Evolutionary conservation across 2,797 vertebrate genomes (phyloP).

Genomic region (Nyctalus aviator): DNA sequence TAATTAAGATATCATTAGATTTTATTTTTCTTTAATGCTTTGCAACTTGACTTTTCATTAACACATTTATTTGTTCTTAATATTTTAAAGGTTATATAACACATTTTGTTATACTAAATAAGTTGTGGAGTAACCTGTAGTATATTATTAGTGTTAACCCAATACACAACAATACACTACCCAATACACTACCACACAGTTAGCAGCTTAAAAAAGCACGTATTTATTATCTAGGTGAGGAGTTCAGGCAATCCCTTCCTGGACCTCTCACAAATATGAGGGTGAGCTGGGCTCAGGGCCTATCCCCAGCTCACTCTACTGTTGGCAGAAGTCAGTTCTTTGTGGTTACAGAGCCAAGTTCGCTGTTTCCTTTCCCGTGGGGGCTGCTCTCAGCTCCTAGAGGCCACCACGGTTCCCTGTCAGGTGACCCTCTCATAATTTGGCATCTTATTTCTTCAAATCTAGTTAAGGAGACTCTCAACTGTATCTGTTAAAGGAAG

Average conservation of each 20-base stretch:
- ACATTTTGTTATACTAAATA: neutral
- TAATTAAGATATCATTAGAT: neutral
- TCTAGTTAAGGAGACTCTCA: neutral
- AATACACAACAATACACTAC: neutral
- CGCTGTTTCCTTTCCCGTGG: neutral
- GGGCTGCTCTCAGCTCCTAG: neutral
- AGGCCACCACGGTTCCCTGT: neutral
- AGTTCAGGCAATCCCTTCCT: neutral
- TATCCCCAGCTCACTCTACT: neutral
- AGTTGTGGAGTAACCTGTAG: neutral
- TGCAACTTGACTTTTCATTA: conserved; percentile 26
- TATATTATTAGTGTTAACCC: neutral
- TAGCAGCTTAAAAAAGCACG: neutral
- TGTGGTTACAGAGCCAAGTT: neutral
- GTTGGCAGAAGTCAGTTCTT: neutral
- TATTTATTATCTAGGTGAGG: too few species aligned
- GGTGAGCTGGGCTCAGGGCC: neutral
- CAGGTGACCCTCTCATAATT: neutral
- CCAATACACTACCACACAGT: neutral
- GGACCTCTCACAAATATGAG: neutral
- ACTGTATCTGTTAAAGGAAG: neutral
- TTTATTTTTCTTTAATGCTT: neutral
- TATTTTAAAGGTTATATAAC: neutral
- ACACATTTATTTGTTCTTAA: neutral
- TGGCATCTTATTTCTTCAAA: neutral